Evolutionary conservation across 2,888 invertebrate species (phyloP).

Genomic region (Acanthosepion lycidas): DNA sequence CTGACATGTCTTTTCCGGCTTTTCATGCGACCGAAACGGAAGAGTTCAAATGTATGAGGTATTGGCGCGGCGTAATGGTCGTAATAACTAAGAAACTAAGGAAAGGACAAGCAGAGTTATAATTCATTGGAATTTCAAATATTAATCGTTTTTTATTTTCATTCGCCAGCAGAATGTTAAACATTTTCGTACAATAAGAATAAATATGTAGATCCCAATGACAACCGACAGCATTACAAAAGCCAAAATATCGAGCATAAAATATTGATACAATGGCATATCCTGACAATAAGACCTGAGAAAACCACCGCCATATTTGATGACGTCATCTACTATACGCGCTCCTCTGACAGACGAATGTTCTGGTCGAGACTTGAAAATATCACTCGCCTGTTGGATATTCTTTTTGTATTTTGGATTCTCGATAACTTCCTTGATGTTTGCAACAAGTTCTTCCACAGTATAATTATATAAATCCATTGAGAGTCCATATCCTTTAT

Average conservation of each 20-base stretch:
- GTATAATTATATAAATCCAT: conserved; percentile 52
- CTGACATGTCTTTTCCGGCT: no score
- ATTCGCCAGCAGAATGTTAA: background rate
- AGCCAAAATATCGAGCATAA: conserved; percentile 57
- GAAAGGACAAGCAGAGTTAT: no score
- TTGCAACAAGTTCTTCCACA: conserved; percentile 50
- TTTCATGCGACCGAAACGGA: no score
- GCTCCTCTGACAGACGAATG: conserved; percentile 58
- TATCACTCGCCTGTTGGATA: conserved; percentile 54
- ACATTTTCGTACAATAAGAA: background rate
- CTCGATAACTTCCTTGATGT: conserved; percentile 52
- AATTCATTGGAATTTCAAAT: no score
- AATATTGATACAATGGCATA: conserved; percentile 60
- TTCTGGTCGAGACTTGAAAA: conserved; percentile 51
- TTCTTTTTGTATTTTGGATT: conserved; percentile 53
- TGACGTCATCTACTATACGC: conserved; percentile 64
- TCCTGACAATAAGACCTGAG: conserved; percentile 56
- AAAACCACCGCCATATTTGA: conserved; percentile 61
- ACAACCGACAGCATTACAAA: background rate
- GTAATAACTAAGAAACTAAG: no score
- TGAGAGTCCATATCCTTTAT: conserved; percentile 56
- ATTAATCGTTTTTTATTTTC: background rate
- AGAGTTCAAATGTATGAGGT: no score
- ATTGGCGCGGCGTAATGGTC: no score
- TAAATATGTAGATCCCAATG: background rate